Percentiles rank a stretch among this genome's conserved stretches.
phyloP scores from a whole-genome alignment of 2,797 vertebrate genomes.

The Vultur gryphus region DNA sequence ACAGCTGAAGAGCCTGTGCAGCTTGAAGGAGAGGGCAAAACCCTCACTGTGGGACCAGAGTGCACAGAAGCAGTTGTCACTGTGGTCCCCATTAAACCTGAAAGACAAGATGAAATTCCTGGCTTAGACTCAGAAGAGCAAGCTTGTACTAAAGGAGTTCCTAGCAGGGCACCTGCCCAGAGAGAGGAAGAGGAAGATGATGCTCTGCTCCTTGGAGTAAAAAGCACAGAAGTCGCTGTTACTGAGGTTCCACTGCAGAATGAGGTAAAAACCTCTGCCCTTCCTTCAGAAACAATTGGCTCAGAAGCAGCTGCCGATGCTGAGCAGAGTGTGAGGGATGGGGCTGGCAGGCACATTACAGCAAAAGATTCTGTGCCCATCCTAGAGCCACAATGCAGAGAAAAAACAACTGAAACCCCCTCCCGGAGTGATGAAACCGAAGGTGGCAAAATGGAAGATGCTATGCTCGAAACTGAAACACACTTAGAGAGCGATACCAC shows the following conservation, averaged over 20 bases:
- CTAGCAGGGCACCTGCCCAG: not conserved
- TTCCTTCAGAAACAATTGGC: not conserved
- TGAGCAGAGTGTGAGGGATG: not conserved
- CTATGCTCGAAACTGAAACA: not conserved
- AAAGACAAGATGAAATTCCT: not conserved
- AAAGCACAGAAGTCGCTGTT: conserved; percentile 2
- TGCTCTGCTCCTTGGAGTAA: not conserved
- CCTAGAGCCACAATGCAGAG: conserved; percentile 20
- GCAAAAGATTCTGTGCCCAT: not conserved
- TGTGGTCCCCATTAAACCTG: not conserved
- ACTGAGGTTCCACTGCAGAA: not conserved
- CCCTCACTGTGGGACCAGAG: not conserved
- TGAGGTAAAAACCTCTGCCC: not conserved
- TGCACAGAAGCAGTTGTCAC: not conserved
- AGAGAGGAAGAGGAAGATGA: not conserved
- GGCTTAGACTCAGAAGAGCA: not conserved
- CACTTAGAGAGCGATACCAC: fast-evolving
- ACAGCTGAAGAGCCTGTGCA: not conserved
- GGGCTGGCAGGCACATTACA: not conserved
- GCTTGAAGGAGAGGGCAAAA: not conserved
- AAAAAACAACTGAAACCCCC: conserved; percentile 47
- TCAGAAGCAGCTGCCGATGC: conserved; percentile 41
- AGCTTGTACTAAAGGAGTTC: not conserved
- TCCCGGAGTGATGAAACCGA: not conserved
- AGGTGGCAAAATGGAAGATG: not conserved